These are phyloP conservation scores for Trachymyrmex septentrionalis DNA, from an alignment of 1,140 invertebrate genomes.

Conservation along the genomic window DNA sequence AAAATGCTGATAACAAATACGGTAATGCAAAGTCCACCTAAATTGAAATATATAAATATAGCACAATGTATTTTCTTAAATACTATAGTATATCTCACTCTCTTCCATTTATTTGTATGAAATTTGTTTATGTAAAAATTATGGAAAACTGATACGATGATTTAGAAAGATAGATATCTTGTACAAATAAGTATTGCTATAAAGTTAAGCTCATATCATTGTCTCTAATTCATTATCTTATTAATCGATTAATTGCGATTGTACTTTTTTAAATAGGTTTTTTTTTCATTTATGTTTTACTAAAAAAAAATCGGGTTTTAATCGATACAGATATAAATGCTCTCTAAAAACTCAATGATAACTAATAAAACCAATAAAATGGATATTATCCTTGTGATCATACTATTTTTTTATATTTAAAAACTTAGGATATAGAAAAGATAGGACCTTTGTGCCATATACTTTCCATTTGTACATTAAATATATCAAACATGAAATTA, in stretches of 20 bases:
- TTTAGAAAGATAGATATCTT: conserved; percentile 57
- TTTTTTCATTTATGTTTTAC: conserved; percentile 39
- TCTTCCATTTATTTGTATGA: conserved; percentile 70
- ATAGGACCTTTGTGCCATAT: conserved; percentile 80
- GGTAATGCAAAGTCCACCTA: conserved; percentile 64
- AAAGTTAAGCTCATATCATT: conserved; percentile 62
- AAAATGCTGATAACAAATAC: conserved; percentile 56
- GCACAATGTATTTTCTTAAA: conserved; percentile 74
- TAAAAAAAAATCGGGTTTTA: conserved; percentile 40
- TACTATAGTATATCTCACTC: conserved; percentile 54
- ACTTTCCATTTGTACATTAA: conserved; percentile 71
- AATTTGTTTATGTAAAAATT: conserved; percentile 67
- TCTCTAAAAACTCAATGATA: conserved; percentile 66
- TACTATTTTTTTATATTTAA: conserved; percentile 83
- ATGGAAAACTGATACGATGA: conserved; percentile 21
- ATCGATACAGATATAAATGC: conserved; percentile 59
- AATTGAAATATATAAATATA: conserved; percentile 64
- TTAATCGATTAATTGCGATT: conserved; percentile 42
- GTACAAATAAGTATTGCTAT: conserved; percentile 66
- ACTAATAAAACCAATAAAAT: conserved; percentile 70
- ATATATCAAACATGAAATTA: conserved; percentile 50
- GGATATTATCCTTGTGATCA: conserved; percentile 79
- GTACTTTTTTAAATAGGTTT: conserved; percentile 32
- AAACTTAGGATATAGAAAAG: conserved; percentile 73
- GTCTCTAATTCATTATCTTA: conserved; percentile 56